phyloP scores from a whole-genome alignment of 92 coral and sea anemone genomes.

The Pocillopora meandrina region DNA sequence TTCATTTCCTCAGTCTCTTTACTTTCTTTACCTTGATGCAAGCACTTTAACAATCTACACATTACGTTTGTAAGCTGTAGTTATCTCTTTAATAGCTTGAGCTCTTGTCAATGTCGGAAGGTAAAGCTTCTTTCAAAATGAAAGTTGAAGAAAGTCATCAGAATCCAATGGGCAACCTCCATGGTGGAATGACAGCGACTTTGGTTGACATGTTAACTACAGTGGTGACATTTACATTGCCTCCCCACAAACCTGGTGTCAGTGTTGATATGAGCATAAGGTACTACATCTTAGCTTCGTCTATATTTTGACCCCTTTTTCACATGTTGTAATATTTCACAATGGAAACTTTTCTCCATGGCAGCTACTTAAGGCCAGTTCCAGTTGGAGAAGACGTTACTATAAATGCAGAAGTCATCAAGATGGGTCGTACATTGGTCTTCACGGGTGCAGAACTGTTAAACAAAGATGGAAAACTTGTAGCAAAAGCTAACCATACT shows the following conservation, averaged over 20 bases:
- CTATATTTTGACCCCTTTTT: neutral
- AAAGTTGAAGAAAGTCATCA: constrained; percentile 75
- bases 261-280: constrained; percentile 80
- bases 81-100: constrained; percentile 49
- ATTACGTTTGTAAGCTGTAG: neutral
- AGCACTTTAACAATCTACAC: too few relatives aligned
- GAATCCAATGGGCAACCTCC: constrained; percentile 71
- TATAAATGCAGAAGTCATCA: constrained; percentile 77
- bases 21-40: too few relatives aligned
- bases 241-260: constrained; percentile 72
- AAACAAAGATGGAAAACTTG: constrained; percentile 70
- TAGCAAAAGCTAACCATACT: constrained; percentile 88
- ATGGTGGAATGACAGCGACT: constrained; percentile 94
- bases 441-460: constrained; percentile 84
- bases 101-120: constrained; percentile 70
- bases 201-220: constrained; percentile 79
- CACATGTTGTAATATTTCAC: neutral
- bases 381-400: constrained; percentile 76
- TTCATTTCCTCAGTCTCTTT: too few relatives aligned
- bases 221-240: constrained; percentile 48
- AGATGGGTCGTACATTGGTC: constrained; percentile 74
- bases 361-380: constrained; percentile 81
- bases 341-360: too few relatives aligned
- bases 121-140: constrained; percentile 77
- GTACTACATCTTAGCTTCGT: constrained; percentile 16